These are phyloP conservation scores for Peromyscus eremicus DNA, from an alignment of 2,797 vertebrate species.

Conservation along the genomic window DNA sequence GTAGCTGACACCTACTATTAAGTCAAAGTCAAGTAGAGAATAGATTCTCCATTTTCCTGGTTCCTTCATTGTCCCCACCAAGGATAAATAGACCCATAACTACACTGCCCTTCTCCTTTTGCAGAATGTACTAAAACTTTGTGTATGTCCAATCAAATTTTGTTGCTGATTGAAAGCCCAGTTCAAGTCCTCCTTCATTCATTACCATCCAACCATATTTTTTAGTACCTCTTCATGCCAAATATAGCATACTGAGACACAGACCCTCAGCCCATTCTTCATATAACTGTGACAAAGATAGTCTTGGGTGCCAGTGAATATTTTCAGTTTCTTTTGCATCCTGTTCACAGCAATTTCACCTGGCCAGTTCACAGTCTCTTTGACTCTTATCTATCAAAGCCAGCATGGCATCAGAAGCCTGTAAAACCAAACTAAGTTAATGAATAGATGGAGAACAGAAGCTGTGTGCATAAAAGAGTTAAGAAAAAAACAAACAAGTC, in stretches of 20 bases:
- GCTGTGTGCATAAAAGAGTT: not conserved
- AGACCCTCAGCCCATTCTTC: not conserved
- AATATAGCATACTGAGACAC: not conserved
- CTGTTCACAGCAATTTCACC: not conserved
- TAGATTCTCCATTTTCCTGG: not conserved
- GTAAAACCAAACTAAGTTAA: not conserved
- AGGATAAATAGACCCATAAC: not conserved
- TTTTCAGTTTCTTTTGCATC: not conserved
- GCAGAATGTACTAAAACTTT: not conserved
- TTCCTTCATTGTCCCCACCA: not conserved
- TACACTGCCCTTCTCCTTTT: not conserved
- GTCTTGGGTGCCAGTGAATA: too few relatives aligned
- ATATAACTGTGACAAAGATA: not conserved
- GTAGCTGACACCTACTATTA: not conserved
- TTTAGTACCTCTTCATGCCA: not conserved
- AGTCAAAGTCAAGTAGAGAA: not conserved
- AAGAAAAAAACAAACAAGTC: not conserved
- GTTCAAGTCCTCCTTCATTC: not conserved
- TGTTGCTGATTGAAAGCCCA: not conserved
- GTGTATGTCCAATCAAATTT: not conserved
- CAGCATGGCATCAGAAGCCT: not conserved
- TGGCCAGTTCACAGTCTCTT: not conserved
- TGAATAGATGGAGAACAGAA: not conserved
- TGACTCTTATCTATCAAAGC: not conserved
- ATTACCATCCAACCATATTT: not conserved